A percentile compares a stretch with the other conserved stretches of the same genome.
These are phyloP conservation scores for Oxyruncus cristatus DNA, from an alignment of 2,113 vertebrate genomes.

Conservation along the genomic window DNA sequence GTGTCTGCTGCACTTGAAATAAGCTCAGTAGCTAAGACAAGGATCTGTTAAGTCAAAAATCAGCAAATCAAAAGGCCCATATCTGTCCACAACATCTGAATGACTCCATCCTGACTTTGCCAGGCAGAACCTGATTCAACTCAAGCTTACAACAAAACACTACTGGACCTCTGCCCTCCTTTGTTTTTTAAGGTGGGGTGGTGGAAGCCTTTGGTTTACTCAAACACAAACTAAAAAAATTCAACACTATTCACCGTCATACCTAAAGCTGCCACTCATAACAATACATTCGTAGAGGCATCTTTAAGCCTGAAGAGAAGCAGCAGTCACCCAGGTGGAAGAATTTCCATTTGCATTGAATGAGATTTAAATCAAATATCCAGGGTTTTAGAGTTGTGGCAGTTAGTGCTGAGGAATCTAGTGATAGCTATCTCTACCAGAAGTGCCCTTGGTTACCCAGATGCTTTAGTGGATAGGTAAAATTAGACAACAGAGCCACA, in stretches of 20 bases:
- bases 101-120: neutral
- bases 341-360: neutral
- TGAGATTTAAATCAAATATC: neutral
- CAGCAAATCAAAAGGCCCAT: neutral
- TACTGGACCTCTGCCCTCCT: neutral
- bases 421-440: neutral
- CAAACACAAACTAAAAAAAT: neutral
- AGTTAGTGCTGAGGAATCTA: neutral
- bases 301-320: neutral
- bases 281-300: neutral
- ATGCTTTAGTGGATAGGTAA: neutral
- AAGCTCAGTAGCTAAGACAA: neutral
- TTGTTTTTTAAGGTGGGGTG: neutral
- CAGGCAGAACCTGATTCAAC: neutral
- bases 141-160: neutral
- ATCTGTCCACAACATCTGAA: neutral
- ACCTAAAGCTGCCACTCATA: neutral
- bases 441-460: neutral
- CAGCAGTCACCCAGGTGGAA: neutral
- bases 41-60: neutral
- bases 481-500: neutral
- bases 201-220: neutral
- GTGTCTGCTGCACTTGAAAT: neutral
- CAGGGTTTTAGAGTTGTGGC: neutral
- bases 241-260: neutral